These are phyloP conservation scores for Cephus runcator DNA, from an alignment of 2,888 invertebrate species.

Conservation along the genomic window DNA sequence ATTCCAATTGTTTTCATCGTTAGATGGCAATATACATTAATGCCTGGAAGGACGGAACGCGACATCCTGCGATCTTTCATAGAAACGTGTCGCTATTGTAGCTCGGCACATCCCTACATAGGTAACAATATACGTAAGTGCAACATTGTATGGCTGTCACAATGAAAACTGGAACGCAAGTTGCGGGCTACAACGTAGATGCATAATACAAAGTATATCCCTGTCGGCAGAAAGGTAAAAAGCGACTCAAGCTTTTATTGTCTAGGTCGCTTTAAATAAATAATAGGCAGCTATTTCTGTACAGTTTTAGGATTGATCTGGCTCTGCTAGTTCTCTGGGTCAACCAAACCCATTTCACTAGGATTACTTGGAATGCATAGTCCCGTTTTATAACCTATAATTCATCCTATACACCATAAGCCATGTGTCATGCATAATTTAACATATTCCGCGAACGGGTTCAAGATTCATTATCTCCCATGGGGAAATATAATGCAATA, in stretches of 20 bases:
- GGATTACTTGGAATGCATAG: background rate
- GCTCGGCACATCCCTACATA: background rate
- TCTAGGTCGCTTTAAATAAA: slow-evolving; percentile 4
- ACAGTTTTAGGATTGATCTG: slow-evolving; percentile 4
- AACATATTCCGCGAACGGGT: background rate
- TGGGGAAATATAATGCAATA: background rate
- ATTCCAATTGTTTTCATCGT: background rate
- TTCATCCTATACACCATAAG: background rate
- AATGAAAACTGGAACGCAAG: background rate
- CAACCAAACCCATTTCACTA: background rate
- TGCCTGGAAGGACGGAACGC: background rate
- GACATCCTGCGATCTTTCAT: background rate
- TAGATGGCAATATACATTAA: background rate
- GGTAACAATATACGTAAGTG: background rate
- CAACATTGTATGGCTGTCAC: background rate
- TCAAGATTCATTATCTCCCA: background rate
- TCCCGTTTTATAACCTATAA: background rate
- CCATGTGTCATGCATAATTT: background rate
- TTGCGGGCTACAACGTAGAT: background rate
- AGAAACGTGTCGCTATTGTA: background rate
- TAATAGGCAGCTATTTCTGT: background rate
- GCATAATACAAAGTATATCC: background rate
- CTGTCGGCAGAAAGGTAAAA: background rate
- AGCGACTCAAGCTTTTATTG: background rate
- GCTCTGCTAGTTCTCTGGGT: background rate